phyloP scores from a whole-genome alignment of 2,113 vertebrate species.

The Zosterops borbonicus region DNA sequence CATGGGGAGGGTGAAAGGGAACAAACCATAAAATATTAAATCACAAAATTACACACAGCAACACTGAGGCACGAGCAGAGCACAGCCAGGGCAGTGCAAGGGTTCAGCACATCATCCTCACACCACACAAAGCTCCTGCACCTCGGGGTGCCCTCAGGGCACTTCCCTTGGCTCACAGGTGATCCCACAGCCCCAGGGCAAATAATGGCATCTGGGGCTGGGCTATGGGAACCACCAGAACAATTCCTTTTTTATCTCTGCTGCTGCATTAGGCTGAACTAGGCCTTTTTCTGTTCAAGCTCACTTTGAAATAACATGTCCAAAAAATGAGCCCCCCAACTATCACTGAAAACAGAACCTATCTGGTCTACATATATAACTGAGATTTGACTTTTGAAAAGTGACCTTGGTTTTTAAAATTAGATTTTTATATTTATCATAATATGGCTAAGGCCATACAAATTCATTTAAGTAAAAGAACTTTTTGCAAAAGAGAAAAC shows the following conservation, averaged over 20 bases:
- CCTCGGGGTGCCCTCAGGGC: fast-evolving
- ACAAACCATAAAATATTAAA: too few species aligned
- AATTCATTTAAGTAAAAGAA: not conserved
- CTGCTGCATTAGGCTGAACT: not conserved
- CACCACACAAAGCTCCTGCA: fast-evolving
- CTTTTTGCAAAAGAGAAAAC: not conserved
- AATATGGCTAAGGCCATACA: not conserved
- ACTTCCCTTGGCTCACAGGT: fast-evolving
- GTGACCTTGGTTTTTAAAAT: not conserved
- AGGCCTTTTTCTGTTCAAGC: not conserved
- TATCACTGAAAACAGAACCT: not conserved
- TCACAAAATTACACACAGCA: too few species aligned
- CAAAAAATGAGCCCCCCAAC: not conserved
- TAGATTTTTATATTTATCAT: not conserved
- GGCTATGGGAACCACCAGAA: not conserved
- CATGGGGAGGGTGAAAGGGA: too few species aligned
- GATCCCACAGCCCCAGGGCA: not conserved
- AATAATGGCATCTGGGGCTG: not conserved
- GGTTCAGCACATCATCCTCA: fast-evolving
- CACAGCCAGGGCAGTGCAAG: fast-evolving
- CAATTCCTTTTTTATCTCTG: not conserved
- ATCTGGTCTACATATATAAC: not conserved
- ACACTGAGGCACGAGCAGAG: not conserved
- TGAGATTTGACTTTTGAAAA: not conserved
- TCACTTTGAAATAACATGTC: not conserved